Base-by-base conservation (phyloP, 2,113 vertebrate species). In the Sterrhoptilus dennistouni region DNA sequence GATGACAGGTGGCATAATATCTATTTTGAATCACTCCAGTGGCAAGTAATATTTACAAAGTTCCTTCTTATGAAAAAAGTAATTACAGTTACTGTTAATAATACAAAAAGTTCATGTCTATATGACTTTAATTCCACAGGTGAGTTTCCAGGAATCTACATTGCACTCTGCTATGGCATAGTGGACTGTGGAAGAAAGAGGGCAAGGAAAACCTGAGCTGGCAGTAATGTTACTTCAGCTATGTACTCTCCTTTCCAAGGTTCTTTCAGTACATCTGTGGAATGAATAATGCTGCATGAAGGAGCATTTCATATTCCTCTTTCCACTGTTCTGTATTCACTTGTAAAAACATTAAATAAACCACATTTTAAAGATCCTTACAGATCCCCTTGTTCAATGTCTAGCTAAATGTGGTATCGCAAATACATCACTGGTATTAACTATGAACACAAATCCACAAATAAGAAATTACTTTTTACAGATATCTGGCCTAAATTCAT, bases 241-340 rank as follows among this genome's bases (percentile, higher is more conserved):
- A 3, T 7, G 33, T 7, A 29, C 6, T 5, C 35, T 70, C 12
- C 19, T 36, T 57, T 68, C 42, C 40, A 12, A 60, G 16, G 14
- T 15, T 76, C 12, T 59, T 66, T 42, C 21, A 77, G 70, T 22
- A 25, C 0, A 0, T 19, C 36, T 18, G 23, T 47, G 16, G 22
- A 79, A 83, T 0, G 0, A 53, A 27, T 13, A 40, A 5, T 15
- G 27, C 12, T 52, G 40, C 36, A 65, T 0, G 0, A 75, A 27
- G 15, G 9, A 64, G 12, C 8, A 6, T 19, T 86, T 29, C 18
- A 18, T 33, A 44, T 20, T 2, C 2, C 35, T 12, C 7, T 6
- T 60, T 31, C 15, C 10, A 49, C 2, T 24, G 29, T 38, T 61
- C 36, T 0, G 1, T 13, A 47, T 21, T 79, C 38, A n/a, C 15